These are phyloP conservation scores for Charaxes varanes DNA, from an alignment of 1,140 invertebrate species.

Conservation along the genomic window DNA sequence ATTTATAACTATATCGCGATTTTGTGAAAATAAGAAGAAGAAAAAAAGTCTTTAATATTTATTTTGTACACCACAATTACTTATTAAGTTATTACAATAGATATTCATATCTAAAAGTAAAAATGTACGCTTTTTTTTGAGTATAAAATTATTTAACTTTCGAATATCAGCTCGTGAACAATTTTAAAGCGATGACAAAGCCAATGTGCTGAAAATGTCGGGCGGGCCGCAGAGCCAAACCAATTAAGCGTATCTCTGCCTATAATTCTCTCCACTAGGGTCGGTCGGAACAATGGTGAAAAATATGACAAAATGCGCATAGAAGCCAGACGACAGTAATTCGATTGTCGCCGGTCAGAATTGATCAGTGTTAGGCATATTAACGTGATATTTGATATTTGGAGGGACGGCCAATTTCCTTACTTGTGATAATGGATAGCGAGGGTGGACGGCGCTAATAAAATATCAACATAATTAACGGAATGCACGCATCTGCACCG, in stretches of 20 bases:
- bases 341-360: slow-evolving; percentile 63
- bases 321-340: slow-evolving; percentile 64
- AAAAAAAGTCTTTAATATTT: no score
- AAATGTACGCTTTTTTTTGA: no score
- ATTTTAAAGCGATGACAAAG: slow-evolving; percentile 64
- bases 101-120: no score
- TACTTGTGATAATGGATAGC: slow-evolving; percentile 48
- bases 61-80: no score
- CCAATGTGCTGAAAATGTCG: slow-evolving; percentile 65
- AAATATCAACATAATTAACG: slow-evolving; percentile 29
- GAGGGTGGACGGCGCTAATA: slow-evolving; percentile 33
- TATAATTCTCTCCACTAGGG: slow-evolving; percentile 52
- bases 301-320: slow-evolving; percentile 65
- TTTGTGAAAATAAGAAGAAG: no score
- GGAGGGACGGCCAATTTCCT: slow-evolving; percentile 59
- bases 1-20: no score
- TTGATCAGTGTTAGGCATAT: slow-evolving; percentile 64
- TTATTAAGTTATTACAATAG: slow-evolving; percentile 3
- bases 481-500: slow-evolving; percentile 10
- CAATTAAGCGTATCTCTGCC: slow-evolving; percentile 65
- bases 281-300: slow-evolving; percentile 33
- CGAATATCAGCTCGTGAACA: slow-evolving; percentile 35
- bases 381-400: slow-evolving; percentile 70
- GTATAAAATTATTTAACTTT: slow-evolving; percentile 43
- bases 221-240: slow-evolving; percentile 61